Evolutionary conservation across 2,888 invertebrate species (phyloP).

Genomic region (Archips xylosteana): DNA sequence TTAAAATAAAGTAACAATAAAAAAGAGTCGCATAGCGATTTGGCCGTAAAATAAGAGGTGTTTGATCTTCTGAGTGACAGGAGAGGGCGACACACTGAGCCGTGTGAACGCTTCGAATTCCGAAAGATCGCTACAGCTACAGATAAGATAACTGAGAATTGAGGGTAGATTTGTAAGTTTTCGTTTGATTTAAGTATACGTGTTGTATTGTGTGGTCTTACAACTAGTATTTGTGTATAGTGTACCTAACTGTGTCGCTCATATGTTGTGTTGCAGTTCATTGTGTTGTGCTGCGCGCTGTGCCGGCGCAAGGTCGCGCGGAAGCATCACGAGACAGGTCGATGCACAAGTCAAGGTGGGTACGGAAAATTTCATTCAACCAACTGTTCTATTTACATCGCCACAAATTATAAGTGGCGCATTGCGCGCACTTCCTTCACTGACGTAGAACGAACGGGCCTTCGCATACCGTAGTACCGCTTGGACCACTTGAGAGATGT

Average conservation of each 20-base stretch:
- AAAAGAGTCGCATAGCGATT: conserved; percentile 25
- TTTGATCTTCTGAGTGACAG: conserved; percentile 36
- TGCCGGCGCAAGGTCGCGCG: conserved; percentile 76
- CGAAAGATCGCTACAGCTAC: not conserved
- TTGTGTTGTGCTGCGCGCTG: conserved; percentile 67
- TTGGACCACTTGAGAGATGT: conserved; percentile 47
- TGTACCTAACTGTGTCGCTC: conserved; percentile 65
- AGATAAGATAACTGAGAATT: not conserved
- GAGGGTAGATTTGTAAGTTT: not conserved
- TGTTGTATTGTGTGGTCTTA: conserved; percentile 26
- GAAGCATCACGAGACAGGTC: conserved; percentile 74
- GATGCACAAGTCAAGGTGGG: conserved; percentile 81
- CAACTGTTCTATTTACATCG: conserved; percentile 80
- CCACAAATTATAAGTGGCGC: conserved; percentile 74
- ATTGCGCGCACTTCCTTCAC: conserved; percentile 76
- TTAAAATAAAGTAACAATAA: conserved; percentile 22
- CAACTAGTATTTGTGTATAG: conserved; percentile 46
- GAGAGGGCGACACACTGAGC: conserved; percentile 19
- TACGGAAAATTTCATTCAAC: conserved; percentile 80
- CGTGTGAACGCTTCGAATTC: conserved; percentile 14
- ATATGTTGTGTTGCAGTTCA: conserved; percentile 19
- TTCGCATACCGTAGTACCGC: conserved; percentile 58
- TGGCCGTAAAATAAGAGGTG: conserved; percentile 25
- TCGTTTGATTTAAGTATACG: not conserved
- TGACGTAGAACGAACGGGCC: conserved; percentile 68